Percentiles rank a stretch among this genome's conserved stretches.
Evolutionary conservation across 2,113 vertebrate genomes (phyloP).

Genomic region (Poeciliopsis occidentalis): DNA sequence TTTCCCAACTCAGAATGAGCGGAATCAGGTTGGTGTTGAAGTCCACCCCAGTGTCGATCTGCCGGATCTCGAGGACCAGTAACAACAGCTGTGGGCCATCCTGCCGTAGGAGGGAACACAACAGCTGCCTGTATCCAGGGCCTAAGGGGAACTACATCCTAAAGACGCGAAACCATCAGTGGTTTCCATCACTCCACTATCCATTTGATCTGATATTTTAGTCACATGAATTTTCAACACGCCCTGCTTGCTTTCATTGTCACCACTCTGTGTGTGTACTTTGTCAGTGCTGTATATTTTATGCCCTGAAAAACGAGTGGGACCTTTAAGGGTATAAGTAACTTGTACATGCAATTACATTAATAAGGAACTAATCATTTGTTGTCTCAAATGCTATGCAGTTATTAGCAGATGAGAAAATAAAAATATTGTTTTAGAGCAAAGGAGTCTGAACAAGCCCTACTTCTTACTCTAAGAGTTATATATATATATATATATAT

Average conservation of each 20-base stretch:
- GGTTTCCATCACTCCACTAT: background rate
- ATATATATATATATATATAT: background rate
- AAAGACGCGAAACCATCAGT: background rate
- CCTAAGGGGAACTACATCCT: background rate
- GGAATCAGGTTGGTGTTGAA: background rate
- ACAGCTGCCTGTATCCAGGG: background rate
- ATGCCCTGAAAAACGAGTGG: too few relatives aligned
- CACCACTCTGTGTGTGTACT: too few relatives aligned
- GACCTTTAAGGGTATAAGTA: background rate
- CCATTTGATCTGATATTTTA: background rate
- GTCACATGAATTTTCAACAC: background rate
- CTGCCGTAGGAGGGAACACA: background rate
- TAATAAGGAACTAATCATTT: too few relatives aligned
- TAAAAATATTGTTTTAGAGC: background rate
- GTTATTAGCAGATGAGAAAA: background rate
- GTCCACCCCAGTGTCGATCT: background rate
- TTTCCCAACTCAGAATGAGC: background rate
- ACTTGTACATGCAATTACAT: background rate
- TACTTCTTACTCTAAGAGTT: background rate
- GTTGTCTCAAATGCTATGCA: background rate
- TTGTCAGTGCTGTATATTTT: too few relatives aligned
- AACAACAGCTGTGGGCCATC: background rate
- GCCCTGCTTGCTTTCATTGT: too few relatives aligned
- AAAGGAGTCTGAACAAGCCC: background rate
- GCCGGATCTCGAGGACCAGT: background rate